Percentiles rank a stretch among this genome's conserved stretches.
Conservation (phyloP, 2,797 vertebrate genomes). For the Sebastes itinus region DNA sequence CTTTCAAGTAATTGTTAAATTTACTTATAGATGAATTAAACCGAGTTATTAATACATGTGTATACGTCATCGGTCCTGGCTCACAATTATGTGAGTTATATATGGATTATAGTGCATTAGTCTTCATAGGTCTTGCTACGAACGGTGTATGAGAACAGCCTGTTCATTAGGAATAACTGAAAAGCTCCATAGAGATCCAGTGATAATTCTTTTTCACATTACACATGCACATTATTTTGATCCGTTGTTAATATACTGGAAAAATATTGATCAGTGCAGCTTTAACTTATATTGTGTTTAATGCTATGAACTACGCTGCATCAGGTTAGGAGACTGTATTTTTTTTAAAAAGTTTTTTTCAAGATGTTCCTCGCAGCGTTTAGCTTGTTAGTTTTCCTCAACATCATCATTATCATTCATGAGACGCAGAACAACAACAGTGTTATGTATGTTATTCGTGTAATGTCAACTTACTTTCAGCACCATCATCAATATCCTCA, state of each 20-base stretch:
- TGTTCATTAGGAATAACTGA: too few relatives aligned
- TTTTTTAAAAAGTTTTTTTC: rapidly evolving
- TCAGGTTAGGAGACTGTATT: neutral
- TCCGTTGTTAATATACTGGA: neutral
- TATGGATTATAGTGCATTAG: too few relatives aligned
- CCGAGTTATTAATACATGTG: too few relatives aligned
- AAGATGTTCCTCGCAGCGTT: neutral
- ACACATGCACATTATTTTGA: neutral
- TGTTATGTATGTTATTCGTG: neutral
- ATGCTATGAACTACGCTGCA: rapidly evolving
- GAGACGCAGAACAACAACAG: neutral
- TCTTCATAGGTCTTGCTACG: too few relatives aligned
- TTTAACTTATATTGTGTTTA: neutral
- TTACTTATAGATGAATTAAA: neutral
- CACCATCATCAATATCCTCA: constrained; percentile 4
- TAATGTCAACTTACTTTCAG: neutral
- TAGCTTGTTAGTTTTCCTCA: neutral
- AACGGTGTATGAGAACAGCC: too few relatives aligned
- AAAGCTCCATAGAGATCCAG: too few relatives aligned
- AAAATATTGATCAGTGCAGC: neutral
- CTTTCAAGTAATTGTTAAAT: neutral
- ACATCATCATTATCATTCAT: neutral
- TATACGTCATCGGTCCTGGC: too few relatives aligned
- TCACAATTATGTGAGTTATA: too few relatives aligned
- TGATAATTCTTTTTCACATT: too few relatives aligned